phyloP scores from a whole-genome alignment of 1,140 invertebrate species.

The Camponotus pennsylvanicus region DNA sequence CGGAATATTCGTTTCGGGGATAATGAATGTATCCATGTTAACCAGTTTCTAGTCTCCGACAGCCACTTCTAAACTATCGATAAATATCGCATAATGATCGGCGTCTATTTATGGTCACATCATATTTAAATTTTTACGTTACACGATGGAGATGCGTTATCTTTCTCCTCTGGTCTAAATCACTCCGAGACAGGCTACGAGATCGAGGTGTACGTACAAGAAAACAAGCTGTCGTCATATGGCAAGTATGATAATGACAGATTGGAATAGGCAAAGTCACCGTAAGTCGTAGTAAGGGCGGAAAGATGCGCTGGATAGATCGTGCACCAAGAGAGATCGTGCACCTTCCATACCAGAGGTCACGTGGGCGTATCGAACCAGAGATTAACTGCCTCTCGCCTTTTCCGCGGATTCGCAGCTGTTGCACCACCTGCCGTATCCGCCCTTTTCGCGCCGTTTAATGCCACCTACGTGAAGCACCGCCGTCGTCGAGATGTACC shows the following conservation, averaged over 20 bases:
- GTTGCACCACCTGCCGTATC: constrained; percentile 80
- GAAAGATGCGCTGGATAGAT: constrained; percentile 9
- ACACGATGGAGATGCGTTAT: background rate
- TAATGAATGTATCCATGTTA: constrained; percentile 11
- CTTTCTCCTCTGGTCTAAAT: background rate
- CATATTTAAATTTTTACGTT: background rate
- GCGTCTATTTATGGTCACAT: background rate
- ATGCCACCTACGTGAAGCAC: constrained; percentile 78
- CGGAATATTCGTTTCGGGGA: background rate
- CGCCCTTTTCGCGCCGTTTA: constrained; percentile 79
- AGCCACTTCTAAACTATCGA: background rate
- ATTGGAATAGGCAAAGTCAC: constrained; percentile 56
- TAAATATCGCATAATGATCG: background rate
- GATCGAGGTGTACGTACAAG: constrained; percentile 6
- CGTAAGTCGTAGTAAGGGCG: constrained; percentile 26
- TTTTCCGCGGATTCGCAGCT: constrained; percentile 80
- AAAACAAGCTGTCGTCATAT: constrained; percentile 37
- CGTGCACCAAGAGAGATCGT: constrained; percentile 15
- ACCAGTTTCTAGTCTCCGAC: background rate
- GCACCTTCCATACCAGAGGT: constrained; percentile 60
- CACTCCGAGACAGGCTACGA: background rate
- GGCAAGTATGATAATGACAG: constrained; percentile 39
- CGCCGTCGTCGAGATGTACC: constrained; percentile 63
- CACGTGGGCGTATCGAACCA: constrained; percentile 77
- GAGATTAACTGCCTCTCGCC: constrained; percentile 75